These are phyloP conservation scores for Anorthoa munda DNA, from an alignment of 2,888 invertebrate genomes.

Conservation along the genomic window DNA sequence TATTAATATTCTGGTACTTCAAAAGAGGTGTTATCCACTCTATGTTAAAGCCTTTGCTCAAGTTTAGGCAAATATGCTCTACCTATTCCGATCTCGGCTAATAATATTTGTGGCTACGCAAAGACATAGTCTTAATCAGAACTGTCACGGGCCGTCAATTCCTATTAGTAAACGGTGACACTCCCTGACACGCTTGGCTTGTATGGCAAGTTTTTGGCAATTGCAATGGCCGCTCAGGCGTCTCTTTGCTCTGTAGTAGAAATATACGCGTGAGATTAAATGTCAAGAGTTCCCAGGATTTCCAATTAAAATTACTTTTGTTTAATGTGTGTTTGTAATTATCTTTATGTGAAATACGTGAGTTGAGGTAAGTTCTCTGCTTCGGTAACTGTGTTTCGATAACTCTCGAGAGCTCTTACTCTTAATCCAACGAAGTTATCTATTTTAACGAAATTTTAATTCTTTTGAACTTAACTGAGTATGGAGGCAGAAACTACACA, in stretches of 20 bases:
- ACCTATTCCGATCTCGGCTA: too few relatives aligned
- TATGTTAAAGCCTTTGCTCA: too few relatives aligned
- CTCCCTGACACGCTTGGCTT: background rate
- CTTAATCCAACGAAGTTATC: too few relatives aligned
- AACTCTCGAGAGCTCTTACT: too few relatives aligned
- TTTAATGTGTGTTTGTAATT: background rate
- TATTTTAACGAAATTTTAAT: too few relatives aligned
- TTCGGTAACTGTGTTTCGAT: too few relatives aligned
- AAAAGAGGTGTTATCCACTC: too few relatives aligned
- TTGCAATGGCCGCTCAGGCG: background rate
- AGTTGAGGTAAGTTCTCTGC: background rate
- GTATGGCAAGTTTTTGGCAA: background rate
- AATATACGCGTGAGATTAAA: background rate
- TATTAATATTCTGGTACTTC: too few relatives aligned
- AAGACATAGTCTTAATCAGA: background rate
- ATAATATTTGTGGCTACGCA: background rate
- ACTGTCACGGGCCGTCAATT: background rate
- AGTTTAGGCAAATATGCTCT: too few relatives aligned
- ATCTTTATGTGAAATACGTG: background rate
- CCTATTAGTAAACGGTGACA: background rate
- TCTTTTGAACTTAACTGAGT: too few relatives aligned
- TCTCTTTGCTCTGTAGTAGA: background rate
- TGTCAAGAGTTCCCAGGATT: background rate
- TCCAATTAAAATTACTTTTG: conserved; percentile 28
- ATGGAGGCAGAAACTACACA: too few relatives aligned